phyloP scores from a whole-genome alignment of 2,888 invertebrate genomes.

The Amiota mariae region DNA sequence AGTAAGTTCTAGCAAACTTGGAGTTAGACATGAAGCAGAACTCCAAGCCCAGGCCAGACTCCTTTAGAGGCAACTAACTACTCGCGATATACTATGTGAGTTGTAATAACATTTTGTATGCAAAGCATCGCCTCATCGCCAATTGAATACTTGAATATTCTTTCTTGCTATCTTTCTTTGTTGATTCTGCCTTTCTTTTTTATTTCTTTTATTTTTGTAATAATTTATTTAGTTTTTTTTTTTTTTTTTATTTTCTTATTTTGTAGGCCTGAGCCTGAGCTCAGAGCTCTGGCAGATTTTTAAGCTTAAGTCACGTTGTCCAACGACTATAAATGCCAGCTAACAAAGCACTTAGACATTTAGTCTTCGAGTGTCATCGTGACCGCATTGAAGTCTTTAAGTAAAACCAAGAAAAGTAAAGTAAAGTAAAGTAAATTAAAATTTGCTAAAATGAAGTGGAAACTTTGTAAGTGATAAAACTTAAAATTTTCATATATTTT shows the following conservation, averaged over 20 bases:
- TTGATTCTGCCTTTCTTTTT: background rate
- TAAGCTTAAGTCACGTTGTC: slow-evolving; percentile 43
- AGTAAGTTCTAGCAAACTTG: slow-evolving; percentile 31
- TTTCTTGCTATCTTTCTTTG: slow-evolving; percentile 2
- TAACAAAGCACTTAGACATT: slow-evolving; percentile 56
- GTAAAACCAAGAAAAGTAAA: background rate
- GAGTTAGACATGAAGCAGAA: no score
- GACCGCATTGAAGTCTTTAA: slow-evolving; percentile 50
- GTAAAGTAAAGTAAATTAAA: background rate
- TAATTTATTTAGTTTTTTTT: background rate
- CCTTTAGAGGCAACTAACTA: background rate
- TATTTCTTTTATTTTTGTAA: slow-evolving; percentile 18
- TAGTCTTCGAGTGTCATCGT: slow-evolving; percentile 59
- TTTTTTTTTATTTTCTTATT: slow-evolving; percentile 4
- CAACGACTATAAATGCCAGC: slow-evolving; percentile 59
- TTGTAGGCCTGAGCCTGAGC: slow-evolving; percentile 1
- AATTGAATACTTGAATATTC: slow-evolving; percentile 7
- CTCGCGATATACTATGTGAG: background rate
- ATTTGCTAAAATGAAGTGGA: slow-evolving; percentile 24
- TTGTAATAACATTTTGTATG: slow-evolving; percentile 26
- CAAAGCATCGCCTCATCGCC: slow-evolving; percentile 13
- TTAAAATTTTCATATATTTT: background rate
- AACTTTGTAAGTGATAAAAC: slow-evolving; percentile 23
- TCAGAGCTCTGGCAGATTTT: slow-evolving; percentile 15
- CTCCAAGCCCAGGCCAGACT: no score